Evolutionary conservation across 1,140 invertebrate genomes (phyloP).

Genomic region (Calosoma granatense): DNA sequence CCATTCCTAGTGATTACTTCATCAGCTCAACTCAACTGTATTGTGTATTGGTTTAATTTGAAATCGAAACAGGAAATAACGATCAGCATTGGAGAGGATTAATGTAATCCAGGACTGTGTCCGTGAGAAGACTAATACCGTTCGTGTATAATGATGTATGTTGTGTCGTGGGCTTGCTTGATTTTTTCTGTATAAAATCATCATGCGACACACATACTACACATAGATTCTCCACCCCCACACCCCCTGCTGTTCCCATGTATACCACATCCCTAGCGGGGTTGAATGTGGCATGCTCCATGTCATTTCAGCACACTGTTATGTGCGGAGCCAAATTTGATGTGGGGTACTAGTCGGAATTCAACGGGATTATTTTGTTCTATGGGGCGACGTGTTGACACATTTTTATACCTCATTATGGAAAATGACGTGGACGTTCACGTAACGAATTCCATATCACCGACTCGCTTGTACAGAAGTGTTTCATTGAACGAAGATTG

Average conservation of each 20-base stretch:
- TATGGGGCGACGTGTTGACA: not conserved
- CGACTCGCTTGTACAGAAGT: not conserved
- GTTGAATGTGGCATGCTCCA: not conserved
- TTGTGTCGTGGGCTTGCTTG: not conserved
- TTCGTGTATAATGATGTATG: not conserved
- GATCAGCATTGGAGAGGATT: too few species aligned
- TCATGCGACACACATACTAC: not conserved
- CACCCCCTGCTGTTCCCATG: not conserved
- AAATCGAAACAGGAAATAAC: too few species aligned
- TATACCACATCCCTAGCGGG: not conserved
- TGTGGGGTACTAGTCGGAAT: not conserved
- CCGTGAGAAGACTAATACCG: too few species aligned
- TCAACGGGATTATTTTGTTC: not conserved
- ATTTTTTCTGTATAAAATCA: not conserved
- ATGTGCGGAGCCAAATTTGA: constrained; percentile 1
- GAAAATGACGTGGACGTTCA: not conserved
- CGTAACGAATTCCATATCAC: not conserved
- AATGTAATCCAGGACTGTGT: too few species aligned
- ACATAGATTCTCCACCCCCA: not conserved
- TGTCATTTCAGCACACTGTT: not conserved
- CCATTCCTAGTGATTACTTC: too few species aligned
- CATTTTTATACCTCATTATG: constrained; percentile 8
- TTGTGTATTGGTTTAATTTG: too few species aligned
- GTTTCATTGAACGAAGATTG: not conserved
- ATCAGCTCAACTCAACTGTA: too few species aligned